Percentiles rank a stretch among this genome's conserved stretches.
Evolutionary conservation across 2,797 vertebrate species (phyloP).

Genomic region (Simalia tracyae): DNA sequence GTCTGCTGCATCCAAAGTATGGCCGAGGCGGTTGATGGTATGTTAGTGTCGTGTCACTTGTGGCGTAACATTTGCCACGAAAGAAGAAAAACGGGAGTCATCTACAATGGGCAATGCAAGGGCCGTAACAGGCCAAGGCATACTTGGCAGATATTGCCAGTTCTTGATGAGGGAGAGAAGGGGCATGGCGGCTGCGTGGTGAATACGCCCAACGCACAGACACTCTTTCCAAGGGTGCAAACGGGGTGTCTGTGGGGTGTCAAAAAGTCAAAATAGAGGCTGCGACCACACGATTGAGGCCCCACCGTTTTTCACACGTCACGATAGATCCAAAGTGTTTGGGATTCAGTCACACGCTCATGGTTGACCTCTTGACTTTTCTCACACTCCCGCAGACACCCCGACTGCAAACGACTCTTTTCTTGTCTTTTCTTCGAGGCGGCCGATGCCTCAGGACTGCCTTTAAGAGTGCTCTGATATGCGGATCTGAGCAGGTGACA

Average conservation of each 20-base stretch:
- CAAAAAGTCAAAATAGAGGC: not conserved
- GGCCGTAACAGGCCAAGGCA: not conserved
- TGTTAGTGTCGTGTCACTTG: not conserved
- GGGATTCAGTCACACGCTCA: not conserved
- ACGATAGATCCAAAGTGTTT: not conserved
- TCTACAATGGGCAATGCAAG: no score
- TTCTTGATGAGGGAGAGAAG: not conserved
- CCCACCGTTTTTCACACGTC: not conserved
- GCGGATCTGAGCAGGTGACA: not conserved
- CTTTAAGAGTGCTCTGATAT: not conserved
- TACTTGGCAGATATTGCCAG: not conserved
- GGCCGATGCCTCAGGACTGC: not conserved
- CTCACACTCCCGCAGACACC: not conserved
- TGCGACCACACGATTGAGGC: not conserved
- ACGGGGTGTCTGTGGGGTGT: not conserved
- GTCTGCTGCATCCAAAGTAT: not conserved
- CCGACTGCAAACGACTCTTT: not conserved
- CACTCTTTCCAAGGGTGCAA: not conserved
- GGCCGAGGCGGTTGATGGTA: not conserved
- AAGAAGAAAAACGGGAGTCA: no score
- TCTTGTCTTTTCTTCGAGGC: not conserved
- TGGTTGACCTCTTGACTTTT: not conserved
- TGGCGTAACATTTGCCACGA: not conserved
- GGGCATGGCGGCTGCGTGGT: not conserved
- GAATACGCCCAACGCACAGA: not conserved